Percentiles rank a stretch among this genome's conserved stretches.
These are phyloP conservation scores for Panopea generosa DNA, from an alignment of 2,888 invertebrate species.

Conservation along the genomic window DNA sequence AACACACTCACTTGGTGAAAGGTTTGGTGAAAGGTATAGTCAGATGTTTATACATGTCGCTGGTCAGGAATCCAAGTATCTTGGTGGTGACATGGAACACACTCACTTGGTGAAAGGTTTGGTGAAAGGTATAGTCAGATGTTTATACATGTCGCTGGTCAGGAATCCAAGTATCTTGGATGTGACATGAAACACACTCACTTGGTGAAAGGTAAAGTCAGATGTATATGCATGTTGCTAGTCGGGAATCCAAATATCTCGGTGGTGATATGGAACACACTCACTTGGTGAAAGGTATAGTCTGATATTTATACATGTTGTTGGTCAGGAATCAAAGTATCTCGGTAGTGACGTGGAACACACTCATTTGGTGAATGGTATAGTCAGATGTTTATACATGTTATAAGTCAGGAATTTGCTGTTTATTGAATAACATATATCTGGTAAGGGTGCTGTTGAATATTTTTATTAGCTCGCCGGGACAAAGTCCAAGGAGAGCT, in stretches of 20 bases:
- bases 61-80: slow-evolving; percentile 99
- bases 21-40: slow-evolving; percentile 94
- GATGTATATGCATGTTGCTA: no score
- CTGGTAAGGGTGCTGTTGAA: no score
- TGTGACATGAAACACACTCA: slow-evolving; percentile 99
- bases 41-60: no score
- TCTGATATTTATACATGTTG: no score
- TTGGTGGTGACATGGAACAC: slow-evolving; percentile 99
- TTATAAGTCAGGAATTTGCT: no score
- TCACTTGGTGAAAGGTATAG: slow-evolving; percentile 96
- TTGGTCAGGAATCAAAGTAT: slow-evolving; percentile 99
- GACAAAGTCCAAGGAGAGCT: no score
- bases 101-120: slow-evolving; percentile 99
- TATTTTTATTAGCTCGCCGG: no score
- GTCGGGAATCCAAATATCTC: slow-evolving; percentile 99
- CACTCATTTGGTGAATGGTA: slow-evolving; percentile 98
- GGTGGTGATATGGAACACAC: slow-evolving; percentile 99
- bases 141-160: no score
- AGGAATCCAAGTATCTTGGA: slow-evolving; percentile 99
- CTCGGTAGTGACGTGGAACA: slow-evolving; percentile 99
- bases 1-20: slow-evolving; percentile 99
- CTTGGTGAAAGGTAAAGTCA: slow-evolving; percentile 93
- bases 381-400: no score
- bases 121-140: slow-evolving; percentile 86
- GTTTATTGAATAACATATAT: no score